phyloP scores from a whole-genome alignment of 1,140 invertebrate genomes.

The Zaprionus capensis region DNA sequence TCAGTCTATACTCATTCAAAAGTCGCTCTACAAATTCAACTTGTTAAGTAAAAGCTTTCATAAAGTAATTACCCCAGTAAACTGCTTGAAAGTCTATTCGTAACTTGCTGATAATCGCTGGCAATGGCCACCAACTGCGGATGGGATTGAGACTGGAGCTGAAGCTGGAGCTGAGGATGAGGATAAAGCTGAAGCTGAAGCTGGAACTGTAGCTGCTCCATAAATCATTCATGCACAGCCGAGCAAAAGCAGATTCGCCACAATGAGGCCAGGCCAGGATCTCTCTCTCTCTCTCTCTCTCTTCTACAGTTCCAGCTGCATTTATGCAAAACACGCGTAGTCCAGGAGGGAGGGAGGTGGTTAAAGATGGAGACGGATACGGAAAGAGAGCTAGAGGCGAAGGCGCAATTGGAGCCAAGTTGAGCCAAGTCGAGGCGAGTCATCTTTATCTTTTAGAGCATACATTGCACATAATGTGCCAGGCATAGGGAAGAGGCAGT shows the following conservation, averaged over 20 bases:
- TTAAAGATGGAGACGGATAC: too few species aligned
- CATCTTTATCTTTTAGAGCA: slow-evolving; percentile 63
- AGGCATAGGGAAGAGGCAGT: background rate
- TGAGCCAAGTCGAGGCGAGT: slow-evolving; percentile 48
- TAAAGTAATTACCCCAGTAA: background rate
- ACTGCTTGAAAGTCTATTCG: background rate
- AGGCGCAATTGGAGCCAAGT: slow-evolving; percentile 34
- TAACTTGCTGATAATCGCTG: slow-evolving; percentile 64
- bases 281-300: slow-evolving; percentile 17
- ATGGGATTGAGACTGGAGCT: background rate
- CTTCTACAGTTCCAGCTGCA: slow-evolving; percentile 15
- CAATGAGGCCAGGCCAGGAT: slow-evolving; percentile 39
- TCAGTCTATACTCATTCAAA: background rate
- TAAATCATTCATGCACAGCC: slow-evolving; percentile 77
- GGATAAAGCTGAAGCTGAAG: background rate
- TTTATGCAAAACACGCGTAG: slow-evolving; percentile 55
- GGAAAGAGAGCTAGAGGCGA: background rate
- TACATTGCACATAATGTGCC: slow-evolving; percentile 67
- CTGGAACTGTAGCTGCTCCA: slow-evolving; percentile 38
- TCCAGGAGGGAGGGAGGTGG: too few species aligned
- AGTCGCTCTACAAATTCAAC: background rate
- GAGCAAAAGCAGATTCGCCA: slow-evolving; percentile 56
- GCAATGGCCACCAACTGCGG: slow-evolving; percentile 21
- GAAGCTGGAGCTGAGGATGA: background rate
- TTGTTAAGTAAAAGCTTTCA: background rate